Percentiles rank a stretch among this genome's conserved stretches.
phyloP scores from a whole-genome alignment of 2,888 invertebrate genomes.

The Pinctada fucata region DNA sequence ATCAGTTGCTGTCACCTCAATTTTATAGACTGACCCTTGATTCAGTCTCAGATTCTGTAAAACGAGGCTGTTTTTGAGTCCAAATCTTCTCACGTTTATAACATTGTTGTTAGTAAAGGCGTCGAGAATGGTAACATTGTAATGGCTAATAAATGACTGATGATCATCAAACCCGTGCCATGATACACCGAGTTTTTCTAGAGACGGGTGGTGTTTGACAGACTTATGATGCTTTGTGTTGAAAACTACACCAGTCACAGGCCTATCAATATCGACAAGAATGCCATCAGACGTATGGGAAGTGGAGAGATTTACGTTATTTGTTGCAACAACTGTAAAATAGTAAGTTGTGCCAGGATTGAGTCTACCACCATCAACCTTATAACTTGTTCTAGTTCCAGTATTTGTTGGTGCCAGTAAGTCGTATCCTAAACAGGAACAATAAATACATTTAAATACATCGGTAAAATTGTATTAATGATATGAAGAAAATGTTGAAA shows the following conservation, averaged over 20 bases:
- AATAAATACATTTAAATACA: not conserved
- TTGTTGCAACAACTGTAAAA: slow-evolving; percentile 45
- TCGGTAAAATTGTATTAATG: no score
- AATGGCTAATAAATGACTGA: slow-evolving; percentile 41
- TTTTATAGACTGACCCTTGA: slow-evolving; percentile 37
- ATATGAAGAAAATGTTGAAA: no score
- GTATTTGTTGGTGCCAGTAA: not conserved
- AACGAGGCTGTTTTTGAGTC: slow-evolving; percentile 6
- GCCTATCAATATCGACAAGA: slow-evolving; percentile 42
- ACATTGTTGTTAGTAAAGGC: slow-evolving; percentile 5
- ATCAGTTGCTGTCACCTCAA: slow-evolving; percentile 47
- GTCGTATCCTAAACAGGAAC: not conserved
- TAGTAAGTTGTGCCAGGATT: slow-evolving; percentile 43
- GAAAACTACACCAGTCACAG: slow-evolving; percentile 43
- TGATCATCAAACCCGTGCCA: slow-evolving; percentile 54
- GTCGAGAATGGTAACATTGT: slow-evolving; percentile 38
- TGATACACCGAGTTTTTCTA: slow-evolving; percentile 35
- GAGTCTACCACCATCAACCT: not conserved
- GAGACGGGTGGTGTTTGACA: slow-evolving; percentile 38
- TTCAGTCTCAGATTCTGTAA: slow-evolving; percentile 30
- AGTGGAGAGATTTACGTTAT: slow-evolving; percentile 46
- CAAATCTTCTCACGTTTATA: not conserved
- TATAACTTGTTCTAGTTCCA: not conserved
- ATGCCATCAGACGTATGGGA: slow-evolving; percentile 49
- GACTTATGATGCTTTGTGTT: slow-evolving; percentile 40